Percentiles rank a stretch among this genome's conserved stretches.
Conservation (phyloP, 2,797 vertebrate species). For the Gallinago solitaria region DNA sequence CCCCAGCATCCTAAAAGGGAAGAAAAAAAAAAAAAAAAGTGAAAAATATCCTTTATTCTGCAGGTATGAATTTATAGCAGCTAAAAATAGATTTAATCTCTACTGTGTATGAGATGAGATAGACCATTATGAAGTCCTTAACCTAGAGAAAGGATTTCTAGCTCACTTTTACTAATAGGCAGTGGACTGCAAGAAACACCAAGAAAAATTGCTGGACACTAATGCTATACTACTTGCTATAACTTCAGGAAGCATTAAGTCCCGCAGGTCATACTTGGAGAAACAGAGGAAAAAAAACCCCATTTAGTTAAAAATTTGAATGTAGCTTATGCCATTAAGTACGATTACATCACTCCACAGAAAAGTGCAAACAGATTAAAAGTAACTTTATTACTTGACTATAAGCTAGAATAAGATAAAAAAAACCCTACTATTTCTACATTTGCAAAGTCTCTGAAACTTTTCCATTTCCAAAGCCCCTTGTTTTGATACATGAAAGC, state of each 20-base stretch:
- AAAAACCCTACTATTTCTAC: background rate
- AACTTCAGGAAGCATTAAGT: background rate
- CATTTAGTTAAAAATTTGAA: background rate
- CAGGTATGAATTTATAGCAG: background rate
- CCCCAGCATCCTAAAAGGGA: conserved; percentile 84
- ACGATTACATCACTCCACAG: background rate
- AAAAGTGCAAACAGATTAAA: background rate
- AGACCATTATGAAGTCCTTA: background rate
- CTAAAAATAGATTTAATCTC: background rate
- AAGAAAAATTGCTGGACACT: background rate
- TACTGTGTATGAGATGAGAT: background rate
- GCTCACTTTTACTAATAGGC: background rate
- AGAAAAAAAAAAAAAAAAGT: background rate
- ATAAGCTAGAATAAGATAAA: background rate
- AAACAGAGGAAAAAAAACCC: background rate
- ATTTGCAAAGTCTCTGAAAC: background rate
- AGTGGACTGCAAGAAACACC: background rate
- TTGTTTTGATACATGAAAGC: background rate
- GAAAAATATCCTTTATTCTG: background rate
- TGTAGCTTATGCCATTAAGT: background rate
- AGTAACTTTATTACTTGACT: background rate
- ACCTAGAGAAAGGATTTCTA: background rate
- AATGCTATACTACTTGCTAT: background rate
- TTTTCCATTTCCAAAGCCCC: background rate
- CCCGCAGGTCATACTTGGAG: background rate